A percentile compares a stretch with the other conserved stretches of the same genome.
These are phyloP conservation scores for Nasonovia ribisnigri DNA, from an alignment of 2,888 invertebrate genomes.

Conservation along the genomic window DNA sequence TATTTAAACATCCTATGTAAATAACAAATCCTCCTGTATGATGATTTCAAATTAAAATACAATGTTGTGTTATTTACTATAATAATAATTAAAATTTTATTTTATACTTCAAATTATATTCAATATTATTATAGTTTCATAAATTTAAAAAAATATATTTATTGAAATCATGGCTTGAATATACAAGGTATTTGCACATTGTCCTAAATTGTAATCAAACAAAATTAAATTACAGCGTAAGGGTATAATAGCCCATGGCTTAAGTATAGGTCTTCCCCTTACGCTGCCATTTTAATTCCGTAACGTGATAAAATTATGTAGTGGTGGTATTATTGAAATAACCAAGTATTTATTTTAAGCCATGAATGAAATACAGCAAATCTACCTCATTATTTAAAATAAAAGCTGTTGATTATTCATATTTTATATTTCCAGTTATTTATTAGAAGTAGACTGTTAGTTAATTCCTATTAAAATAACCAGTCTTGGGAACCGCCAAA, in stretches of 20 bases:
- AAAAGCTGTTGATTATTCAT: not conserved
- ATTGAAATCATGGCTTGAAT: not conserved
- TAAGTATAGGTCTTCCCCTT: too few species aligned
- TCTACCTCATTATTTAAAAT: not conserved
- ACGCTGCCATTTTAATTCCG: too few species aligned
- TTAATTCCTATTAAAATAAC: not conserved
- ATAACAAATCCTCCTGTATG: not conserved
- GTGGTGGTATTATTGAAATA: too few species aligned
- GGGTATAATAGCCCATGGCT: too few species aligned
- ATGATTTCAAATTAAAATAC: constrained; percentile 4
- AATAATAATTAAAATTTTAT: not conserved
- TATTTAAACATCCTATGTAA: constrained; percentile 68
- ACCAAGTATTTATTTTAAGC: too few species aligned
- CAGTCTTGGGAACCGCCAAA: not conserved
- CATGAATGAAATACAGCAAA: not conserved
- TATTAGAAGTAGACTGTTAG: not conserved
- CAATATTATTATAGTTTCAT: not conserved
- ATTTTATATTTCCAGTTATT: not conserved
- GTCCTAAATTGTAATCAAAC: too few species aligned
- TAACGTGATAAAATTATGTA: too few species aligned
- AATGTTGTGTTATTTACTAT: constrained; percentile 1
- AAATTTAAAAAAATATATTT: not conserved
- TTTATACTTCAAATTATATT: not conserved
- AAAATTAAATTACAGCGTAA: too few species aligned
- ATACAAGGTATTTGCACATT: too few species aligned